Evolutionary conservation across 2,888 invertebrate genomes (phyloP).

Genomic region (Megaustenia siamemsis): DNA sequence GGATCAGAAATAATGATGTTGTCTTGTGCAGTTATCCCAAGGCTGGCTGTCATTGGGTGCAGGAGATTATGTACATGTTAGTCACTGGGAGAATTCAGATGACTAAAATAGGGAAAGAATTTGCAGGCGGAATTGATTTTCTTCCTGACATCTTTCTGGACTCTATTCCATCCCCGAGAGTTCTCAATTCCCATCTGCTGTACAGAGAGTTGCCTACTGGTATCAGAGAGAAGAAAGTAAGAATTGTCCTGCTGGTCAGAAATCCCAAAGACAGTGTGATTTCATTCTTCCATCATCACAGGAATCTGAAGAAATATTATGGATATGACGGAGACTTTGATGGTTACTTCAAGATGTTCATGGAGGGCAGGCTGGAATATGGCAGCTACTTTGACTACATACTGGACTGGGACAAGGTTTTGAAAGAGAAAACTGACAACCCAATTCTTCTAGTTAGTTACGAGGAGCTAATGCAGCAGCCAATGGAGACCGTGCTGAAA

Average conservation of each 20-base stretch:
- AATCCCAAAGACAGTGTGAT: constrained; percentile 51
- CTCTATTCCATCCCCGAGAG: constrained; percentile 44
- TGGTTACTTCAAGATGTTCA: constrained; percentile 41
- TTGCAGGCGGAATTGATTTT: constrained; percentile 42
- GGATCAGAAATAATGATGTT: constrained; percentile 41
- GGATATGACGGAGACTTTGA: constrained; percentile 37
- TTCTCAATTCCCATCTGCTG: constrained; percentile 43
- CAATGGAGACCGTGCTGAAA: neutral
- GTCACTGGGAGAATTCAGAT: neutral
- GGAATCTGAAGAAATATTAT: neutral
- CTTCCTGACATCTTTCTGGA: constrained; percentile 26
- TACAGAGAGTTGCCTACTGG: constrained; percentile 45
- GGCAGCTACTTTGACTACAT: constrained; percentile 45
- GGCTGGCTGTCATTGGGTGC: constrained; percentile 51
- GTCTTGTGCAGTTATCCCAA: constrained; percentile 46
- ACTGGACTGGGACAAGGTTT: constrained; percentile 39
- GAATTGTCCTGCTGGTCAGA: constrained; percentile 37
- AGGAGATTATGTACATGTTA: constrained; percentile 44
- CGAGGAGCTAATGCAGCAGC: constrained; percentile 25
- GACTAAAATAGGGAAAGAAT: constrained; percentile 33
- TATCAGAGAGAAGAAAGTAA: constrained; percentile 20
- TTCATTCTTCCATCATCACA: constrained; percentile 50
- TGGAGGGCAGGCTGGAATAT: constrained; percentile 40
- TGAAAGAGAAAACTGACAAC: constrained; percentile 10
- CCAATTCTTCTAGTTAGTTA: constrained; percentile 28